Conservation (phyloP, 1,140 invertebrate genomes). For the Paralvinella palmiformis region DNA sequence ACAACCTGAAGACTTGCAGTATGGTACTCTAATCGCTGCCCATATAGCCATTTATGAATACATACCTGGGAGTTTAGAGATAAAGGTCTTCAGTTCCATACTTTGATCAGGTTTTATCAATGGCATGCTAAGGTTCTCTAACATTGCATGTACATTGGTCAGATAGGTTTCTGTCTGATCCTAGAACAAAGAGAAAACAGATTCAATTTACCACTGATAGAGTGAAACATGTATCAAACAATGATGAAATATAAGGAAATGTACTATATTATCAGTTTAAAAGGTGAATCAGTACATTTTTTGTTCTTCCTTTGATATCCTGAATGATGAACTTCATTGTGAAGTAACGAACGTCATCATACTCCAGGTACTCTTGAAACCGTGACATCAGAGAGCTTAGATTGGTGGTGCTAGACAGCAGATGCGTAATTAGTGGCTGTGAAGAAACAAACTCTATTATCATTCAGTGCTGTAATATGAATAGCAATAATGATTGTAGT, state of each 20-base stretch:
- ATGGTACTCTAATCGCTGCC: too few relatives aligned
- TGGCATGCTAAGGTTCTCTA: slow-evolving; percentile 32
- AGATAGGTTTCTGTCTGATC: slow-evolving; percentile 24
- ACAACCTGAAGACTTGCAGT: too few relatives aligned
- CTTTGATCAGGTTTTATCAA: slow-evolving; percentile 16
- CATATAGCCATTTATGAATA: too few relatives aligned
- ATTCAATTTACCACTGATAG: background rate
- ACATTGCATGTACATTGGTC: slow-evolving; percentile 24
- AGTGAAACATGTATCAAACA: background rate
- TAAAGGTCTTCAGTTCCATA: slow-evolving; percentile 23
- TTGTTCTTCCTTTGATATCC: background rate
- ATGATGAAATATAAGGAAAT: background rate
- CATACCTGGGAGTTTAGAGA: slow-evolving; percentile 26
- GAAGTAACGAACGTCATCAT: slow-evolving; percentile 56
- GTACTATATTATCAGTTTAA: background rate
- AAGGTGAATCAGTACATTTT: background rate
- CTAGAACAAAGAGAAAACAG: slow-evolving; percentile 20
- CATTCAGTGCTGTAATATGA: background rate
- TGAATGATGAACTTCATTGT: slow-evolving; percentile 38
- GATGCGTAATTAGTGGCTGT: background rate
- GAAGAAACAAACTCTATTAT: slow-evolving; percentile 7
- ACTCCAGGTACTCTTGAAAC: slow-evolving; percentile 60
- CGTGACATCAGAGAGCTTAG: slow-evolving; percentile 52
- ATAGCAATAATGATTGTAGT: too few relatives aligned
- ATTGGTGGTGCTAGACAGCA: background rate